phyloP scores from a whole-genome alignment of 2,113 vertebrate genomes.

The Pangasianodon hypophthalmus region DNA sequence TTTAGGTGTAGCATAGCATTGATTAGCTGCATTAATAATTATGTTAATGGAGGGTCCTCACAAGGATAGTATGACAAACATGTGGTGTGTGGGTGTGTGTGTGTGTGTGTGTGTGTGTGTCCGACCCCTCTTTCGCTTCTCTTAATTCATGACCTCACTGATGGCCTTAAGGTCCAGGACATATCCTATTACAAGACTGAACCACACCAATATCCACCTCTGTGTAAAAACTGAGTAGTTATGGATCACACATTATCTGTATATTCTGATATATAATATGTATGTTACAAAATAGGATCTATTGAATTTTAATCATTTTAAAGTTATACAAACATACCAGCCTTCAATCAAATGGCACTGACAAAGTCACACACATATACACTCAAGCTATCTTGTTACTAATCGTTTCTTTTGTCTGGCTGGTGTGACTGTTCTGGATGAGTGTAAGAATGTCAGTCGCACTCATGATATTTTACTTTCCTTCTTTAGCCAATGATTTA shows the following conservation, averaged over 20 bases:
- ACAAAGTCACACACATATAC: neutral
- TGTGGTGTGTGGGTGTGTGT: slow-evolving; percentile 11
- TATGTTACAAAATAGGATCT: neutral
- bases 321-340: neutral
- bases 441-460: slow-evolving; percentile 20
- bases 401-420: slow-evolving; percentile 32
- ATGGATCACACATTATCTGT: neutral
- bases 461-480: slow-evolving; percentile 45
- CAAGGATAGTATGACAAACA: neutral
- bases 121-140: slow-evolving; percentile 50
- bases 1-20: neutral
- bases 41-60: neutral
- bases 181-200: neutral
- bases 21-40: neutral
- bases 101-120: slow-evolving; percentile 19
- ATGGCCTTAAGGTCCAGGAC: slow-evolving; percentile 24
- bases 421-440: slow-evolving; percentile 29
- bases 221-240: neutral
- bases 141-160: slow-evolving; percentile 10
- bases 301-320: neutral
- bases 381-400: neutral
- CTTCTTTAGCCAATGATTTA: slow-evolving; percentile 21
- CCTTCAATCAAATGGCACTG: slow-evolving; percentile 6
- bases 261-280: neutral
- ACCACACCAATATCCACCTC: neutral